Evolutionary conservation across 2,113 vertebrate genomes (phyloP).

Genomic region (Barnardius zonarius): DNA sequence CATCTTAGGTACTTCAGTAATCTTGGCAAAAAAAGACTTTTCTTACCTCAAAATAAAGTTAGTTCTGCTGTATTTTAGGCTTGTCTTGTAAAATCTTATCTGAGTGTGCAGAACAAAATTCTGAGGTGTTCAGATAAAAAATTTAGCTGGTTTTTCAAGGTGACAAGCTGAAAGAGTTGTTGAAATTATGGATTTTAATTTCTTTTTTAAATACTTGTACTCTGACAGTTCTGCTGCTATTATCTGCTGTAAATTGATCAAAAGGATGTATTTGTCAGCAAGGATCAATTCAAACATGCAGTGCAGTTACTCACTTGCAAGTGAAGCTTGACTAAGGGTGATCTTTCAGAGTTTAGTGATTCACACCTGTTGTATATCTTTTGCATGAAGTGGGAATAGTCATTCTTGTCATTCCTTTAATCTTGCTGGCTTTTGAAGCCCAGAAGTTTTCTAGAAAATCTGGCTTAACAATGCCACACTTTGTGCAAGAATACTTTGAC

Average conservation of each 20-base stretch:
- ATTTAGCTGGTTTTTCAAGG: not conserved
- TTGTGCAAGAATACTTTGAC: not conserved
- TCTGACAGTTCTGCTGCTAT: not conserved
- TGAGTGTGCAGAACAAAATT: not conserved
- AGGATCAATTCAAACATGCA: not conserved
- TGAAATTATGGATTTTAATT: not conserved
- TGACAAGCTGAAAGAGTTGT: not conserved
- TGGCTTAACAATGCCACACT: not conserved
- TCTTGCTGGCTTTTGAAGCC: not conserved
- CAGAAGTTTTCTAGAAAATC: not conserved
- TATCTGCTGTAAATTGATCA: not conserved
- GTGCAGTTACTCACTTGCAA: not conserved
- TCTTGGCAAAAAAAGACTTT: not conserved
- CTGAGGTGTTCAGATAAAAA: not conserved
- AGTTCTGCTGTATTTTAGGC: not conserved
- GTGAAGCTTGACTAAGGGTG: not conserved
- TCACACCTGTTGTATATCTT: not conserved
- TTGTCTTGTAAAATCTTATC: not conserved
- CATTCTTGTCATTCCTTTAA: not conserved
- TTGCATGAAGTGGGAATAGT: not conserved
- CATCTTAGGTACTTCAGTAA: not conserved
- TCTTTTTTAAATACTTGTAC: not conserved
- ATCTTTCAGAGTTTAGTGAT: not conserved
- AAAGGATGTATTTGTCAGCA: not conserved
- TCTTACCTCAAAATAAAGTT: not conserved